Evolutionary conservation across 2,113 vertebrate genomes (phyloP).

Genomic region (Melanocharis versteri): DNA sequence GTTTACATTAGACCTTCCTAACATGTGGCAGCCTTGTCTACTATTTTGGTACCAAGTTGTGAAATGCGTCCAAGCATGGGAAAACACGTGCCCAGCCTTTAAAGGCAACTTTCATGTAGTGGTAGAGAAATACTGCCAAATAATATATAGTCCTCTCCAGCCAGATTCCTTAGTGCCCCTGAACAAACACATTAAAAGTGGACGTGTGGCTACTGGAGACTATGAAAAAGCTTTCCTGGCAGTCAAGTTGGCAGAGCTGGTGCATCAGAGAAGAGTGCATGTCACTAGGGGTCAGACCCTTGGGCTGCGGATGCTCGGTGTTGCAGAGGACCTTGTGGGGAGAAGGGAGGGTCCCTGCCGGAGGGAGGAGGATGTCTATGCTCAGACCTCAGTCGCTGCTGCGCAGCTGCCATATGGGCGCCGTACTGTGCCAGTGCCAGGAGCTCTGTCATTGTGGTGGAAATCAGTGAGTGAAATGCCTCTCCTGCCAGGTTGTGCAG

Average conservation of each 20-base stretch:
- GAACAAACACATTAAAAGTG: background rate
- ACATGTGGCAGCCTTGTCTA: background rate
- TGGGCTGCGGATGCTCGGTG: background rate
- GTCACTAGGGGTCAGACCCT: background rate
- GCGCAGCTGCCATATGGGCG: background rate
- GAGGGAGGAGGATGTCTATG: background rate
- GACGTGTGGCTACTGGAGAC: background rate
- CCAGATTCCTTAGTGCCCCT: background rate
- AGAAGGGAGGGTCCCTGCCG: background rate
- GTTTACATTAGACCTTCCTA: background rate
- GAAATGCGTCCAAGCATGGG: background rate
- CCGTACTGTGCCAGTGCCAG: accelerated
- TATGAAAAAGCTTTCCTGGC: background rate
- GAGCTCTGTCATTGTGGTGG: background rate
- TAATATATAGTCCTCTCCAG: background rate
- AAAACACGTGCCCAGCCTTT: background rate
- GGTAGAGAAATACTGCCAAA: background rate
- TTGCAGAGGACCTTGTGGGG: background rate
- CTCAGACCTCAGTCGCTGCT: background rate
- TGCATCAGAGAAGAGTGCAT: background rate
- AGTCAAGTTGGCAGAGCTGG: background rate
- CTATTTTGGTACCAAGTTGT: background rate
- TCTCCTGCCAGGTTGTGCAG: background rate
- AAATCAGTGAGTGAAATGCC: background rate
- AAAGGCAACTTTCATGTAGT: background rate